These are phyloP conservation scores for Aselliscus stoliczkanus DNA, from an alignment of 2,797 vertebrate species.

Conservation along the genomic window DNA sequence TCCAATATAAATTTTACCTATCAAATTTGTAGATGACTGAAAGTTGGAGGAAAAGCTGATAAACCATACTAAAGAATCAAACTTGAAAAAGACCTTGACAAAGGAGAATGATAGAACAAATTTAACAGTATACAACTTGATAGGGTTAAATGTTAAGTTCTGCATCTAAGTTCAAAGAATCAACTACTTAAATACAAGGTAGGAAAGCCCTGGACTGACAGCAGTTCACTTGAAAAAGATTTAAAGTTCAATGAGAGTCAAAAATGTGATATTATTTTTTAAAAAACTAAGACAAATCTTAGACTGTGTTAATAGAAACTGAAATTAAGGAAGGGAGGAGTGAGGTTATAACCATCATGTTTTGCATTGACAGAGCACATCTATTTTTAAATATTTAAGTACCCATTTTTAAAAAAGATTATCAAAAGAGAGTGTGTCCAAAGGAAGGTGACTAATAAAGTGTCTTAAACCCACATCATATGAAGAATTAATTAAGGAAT, in stretches of 20 bases:
- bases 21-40: conserved; percentile 7
- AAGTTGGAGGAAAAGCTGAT: conserved; percentile 42
- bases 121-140: conserved; percentile 68
- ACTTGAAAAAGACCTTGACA: conserved; percentile 73
- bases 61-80: conserved; percentile 48
- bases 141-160: conserved; percentile 74
- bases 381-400: conserved; percentile 33
- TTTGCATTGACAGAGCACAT: background rate
- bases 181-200: conserved; percentile 73
- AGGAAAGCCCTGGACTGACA: conserved; percentile 66
- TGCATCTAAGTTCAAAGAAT: conserved; percentile 70
- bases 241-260: conserved; percentile 69
- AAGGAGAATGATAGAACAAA: conserved; percentile 56
- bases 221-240: conserved; percentile 65
- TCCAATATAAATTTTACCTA: background rate
- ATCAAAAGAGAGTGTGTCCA: background rate
- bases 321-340: background rate
- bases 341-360: background rate
- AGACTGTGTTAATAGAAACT: conserved; percentile 58
- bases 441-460: background rate
- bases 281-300: conserved; percentile 37
- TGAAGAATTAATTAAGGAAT: conserved; percentile 33
- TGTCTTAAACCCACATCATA: background rate
- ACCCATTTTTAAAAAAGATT: background rate
- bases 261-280: conserved; percentile 50